A percentile compares a stretch with the other conserved stretches of the same genome.
phyloP scores from a whole-genome alignment of 2,888 invertebrate species.

The Clitarchus hookeri region DNA sequence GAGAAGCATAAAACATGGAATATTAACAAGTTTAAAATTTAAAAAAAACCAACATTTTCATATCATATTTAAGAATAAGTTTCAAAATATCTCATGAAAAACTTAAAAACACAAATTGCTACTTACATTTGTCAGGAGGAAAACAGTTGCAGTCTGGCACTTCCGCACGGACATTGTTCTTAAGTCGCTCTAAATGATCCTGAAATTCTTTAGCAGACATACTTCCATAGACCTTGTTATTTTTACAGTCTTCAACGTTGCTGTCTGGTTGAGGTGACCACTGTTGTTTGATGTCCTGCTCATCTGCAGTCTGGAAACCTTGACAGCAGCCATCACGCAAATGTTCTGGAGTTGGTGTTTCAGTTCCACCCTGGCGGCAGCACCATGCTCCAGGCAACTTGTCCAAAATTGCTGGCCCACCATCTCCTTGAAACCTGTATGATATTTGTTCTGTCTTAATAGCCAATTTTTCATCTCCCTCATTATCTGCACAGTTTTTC shows the following conservation, averaged over 20 bases:
- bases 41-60: too few relatives aligned
- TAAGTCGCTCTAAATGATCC: conserved; percentile 63
- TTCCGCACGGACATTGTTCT: conserved; percentile 75
- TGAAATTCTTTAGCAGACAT: conserved; percentile 60
- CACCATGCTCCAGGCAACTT: conserved; percentile 71
- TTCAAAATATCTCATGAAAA: not conserved
- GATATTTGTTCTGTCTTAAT: conserved; percentile 54
- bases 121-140: conserved; percentile 74
- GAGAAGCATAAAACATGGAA: too few relatives aligned
- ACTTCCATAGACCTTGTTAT: conserved; percentile 42
- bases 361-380: conserved; percentile 73
- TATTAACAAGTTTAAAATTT: too few relatives aligned
- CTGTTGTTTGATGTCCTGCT: conserved; percentile 51
- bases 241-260: conserved; percentile 53
- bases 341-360: conserved; percentile 73
- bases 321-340: conserved; percentile 73
- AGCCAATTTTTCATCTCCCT: conserved; percentile 53
- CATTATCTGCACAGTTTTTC: conserved; percentile 55
- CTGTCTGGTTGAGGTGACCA: conserved; percentile 55
- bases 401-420: conserved; percentile 67
- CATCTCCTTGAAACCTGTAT: conserved; percentile 62
- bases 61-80: conserved; percentile 22
- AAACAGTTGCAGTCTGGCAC: conserved; percentile 91
- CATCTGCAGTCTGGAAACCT: conserved; percentile 67
- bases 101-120: not conserved